A percentile compares a stretch with the other conserved stretches of the same genome.
Evolutionary conservation across 2,888 invertebrate species (phyloP).

Genomic region (Meiosimyza platycephala): DNA sequence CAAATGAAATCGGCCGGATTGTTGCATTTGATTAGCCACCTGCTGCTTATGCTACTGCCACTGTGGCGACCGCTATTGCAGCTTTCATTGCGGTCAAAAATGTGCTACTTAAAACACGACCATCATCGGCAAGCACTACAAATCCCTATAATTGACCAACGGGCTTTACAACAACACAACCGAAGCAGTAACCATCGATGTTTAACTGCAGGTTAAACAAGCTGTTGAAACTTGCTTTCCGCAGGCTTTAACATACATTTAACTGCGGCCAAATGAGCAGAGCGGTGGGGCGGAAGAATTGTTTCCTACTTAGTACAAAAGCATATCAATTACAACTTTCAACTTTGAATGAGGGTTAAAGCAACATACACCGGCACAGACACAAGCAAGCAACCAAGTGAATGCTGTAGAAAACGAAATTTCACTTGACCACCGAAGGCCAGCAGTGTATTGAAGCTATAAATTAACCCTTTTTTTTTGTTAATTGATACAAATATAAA

Average conservation of each 20-base stretch:
- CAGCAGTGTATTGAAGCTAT: slow-evolving; percentile 52
- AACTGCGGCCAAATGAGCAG: neutral
- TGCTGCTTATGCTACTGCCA: slow-evolving; percentile 20
- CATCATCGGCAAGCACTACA: neutral
- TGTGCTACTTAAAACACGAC: neutral
- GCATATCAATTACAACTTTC: slow-evolving; percentile 36
- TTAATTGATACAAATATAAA: slow-evolving; percentile 67
- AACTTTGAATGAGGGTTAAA: slow-evolving; percentile 18
- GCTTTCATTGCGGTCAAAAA: neutral
- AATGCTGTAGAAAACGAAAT: neutral
- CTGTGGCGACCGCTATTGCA: no score
- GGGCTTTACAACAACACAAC: slow-evolving; percentile 20
- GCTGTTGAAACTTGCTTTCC: slow-evolving; percentile 43
- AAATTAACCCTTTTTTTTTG: slow-evolving; percentile 66
- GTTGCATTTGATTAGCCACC: slow-evolving; percentile 33
- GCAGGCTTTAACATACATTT: slow-evolving; percentile 36
- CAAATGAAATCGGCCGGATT: neutral
- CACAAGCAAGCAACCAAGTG: slow-evolving; percentile 15
- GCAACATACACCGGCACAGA: slow-evolving; percentile 24
- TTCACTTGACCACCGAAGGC: slow-evolving; percentile 3
- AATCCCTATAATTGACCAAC: slow-evolving; percentile 29
- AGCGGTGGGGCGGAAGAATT: neutral
- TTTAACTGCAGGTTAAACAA: slow-evolving; percentile 54
- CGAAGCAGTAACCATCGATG: slow-evolving; percentile 35
- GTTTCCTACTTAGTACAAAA: slow-evolving; percentile 1